These are phyloP conservation scores for Drosophila willistoni DNA, from an alignment of 1,140 invertebrate species.

Conservation along the genomic window DNA sequence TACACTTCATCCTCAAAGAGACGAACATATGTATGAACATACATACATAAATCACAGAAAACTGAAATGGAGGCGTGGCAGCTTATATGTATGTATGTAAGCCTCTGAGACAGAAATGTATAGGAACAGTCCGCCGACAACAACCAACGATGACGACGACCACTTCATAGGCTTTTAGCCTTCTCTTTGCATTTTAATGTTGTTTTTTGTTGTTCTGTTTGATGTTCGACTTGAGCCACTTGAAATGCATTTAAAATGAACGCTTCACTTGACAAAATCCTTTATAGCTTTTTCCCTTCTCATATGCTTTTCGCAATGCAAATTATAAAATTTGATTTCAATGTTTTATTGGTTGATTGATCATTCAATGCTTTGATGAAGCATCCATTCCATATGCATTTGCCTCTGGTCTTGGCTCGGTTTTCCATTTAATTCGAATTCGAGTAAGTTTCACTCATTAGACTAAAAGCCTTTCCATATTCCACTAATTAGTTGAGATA, in stretches of 20 bases:
- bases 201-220: constrained; percentile 57
- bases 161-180: constrained; percentile 75
- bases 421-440: constrained; percentile 3
- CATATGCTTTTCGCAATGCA: constrained; percentile 15
- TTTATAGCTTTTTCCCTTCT: constrained; percentile 16
- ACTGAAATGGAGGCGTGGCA: constrained; percentile 34
- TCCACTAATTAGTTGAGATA: constrained; percentile 4
- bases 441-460: constrained; percentile 50
- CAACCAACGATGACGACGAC: constrained; percentile 16
- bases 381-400: no score
- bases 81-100: neutral
- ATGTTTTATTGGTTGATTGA: constrained; percentile 50
- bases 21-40: constrained; percentile 28
- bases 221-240: constrained; percentile 69
- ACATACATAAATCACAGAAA: constrained; percentile 65
- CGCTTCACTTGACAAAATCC: constrained; percentile 31
- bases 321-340: constrained; percentile 44
- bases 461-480: constrained; percentile 57
- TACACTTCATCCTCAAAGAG: constrained; percentile 76
- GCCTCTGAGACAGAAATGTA: neutral
- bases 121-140: no score
- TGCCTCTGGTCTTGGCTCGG: neutral
- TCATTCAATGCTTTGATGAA: constrained; percentile 46
- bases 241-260: constrained; percentile 68
- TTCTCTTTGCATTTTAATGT: constrained; percentile 26